Percentiles rank a stretch among this genome's conserved stretches.
phyloP scores from a whole-genome alignment of 2,113 vertebrate species.

The Mobula hypostoma region DNA sequence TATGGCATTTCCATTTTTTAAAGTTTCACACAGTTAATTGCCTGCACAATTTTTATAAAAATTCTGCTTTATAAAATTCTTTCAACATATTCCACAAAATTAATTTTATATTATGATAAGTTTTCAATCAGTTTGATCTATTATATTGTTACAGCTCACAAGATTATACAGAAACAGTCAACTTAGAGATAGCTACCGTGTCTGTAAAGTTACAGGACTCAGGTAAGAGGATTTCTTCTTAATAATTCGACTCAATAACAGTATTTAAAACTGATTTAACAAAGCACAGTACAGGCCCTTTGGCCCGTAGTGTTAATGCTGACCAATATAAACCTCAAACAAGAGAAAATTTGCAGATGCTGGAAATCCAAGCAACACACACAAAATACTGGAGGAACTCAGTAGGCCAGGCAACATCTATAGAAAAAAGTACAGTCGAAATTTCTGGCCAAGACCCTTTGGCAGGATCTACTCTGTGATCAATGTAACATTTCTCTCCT shows the following conservation, averaged over 20 bases:
- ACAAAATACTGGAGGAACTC: too few relatives aligned
- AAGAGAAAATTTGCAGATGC: too few relatives aligned
- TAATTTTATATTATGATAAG: too few relatives aligned
- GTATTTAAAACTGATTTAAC: neutral
- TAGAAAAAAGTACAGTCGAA: too few relatives aligned
- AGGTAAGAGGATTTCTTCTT: conserved; percentile 49
- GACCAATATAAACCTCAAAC: too few relatives aligned
- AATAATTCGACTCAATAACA: neutral
- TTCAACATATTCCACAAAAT: neutral
- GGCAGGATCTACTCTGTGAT: too few relatives aligned
- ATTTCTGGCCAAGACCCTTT: too few relatives aligned
- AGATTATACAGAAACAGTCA: conserved; percentile 48
- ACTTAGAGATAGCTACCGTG: conserved; percentile 49
- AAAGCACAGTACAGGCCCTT: too few relatives aligned
- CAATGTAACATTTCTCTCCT: too few relatives aligned
- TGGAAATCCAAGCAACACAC: too few relatives aligned
- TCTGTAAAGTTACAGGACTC: conserved; percentile 52
- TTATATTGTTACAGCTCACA: conserved; percentile 52
- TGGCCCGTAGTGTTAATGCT: too few relatives aligned
- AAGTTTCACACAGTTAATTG: neutral
- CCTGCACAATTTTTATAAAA: neutral
- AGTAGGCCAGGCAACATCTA: too few relatives aligned
- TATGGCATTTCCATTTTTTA: neutral
- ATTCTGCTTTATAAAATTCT: neutral
- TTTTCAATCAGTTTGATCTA: neutral